Evolutionary conservation across 2,797 vertebrate species (phyloP).

Genomic region (Rhinatrema bivittatum): DNA sequence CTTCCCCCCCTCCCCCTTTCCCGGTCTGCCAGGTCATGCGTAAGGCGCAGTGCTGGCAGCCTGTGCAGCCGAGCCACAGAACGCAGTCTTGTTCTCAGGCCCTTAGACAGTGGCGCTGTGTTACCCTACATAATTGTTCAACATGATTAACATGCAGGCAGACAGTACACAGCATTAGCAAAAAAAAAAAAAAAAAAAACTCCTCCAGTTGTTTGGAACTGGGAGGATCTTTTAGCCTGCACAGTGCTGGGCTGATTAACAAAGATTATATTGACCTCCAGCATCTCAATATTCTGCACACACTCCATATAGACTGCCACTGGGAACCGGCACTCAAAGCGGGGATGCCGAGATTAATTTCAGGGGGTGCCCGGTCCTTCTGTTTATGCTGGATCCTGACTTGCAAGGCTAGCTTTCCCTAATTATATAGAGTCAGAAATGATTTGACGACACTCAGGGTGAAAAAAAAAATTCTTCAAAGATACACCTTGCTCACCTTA

Average conservation of each 20-base stretch:
- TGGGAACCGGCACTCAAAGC: neutral
- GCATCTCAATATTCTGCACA: neutral
- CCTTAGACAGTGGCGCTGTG: neutral
- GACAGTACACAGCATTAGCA: slow-evolving; percentile 8
- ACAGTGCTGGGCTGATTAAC: neutral
- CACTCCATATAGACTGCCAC: neutral
- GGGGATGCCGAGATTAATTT: neutral
- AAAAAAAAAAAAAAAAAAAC: neutral
- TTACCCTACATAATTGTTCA: slow-evolving; percentile 6
- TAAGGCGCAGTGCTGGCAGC: slow-evolving; percentile 17
- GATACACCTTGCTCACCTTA: slow-evolving; percentile 1
- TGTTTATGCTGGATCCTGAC: slow-evolving; percentile 4
- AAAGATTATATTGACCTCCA: neutral
- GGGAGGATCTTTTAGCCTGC: neutral
- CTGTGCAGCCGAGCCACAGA: slow-evolving; percentile 20
- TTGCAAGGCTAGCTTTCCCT: no score
- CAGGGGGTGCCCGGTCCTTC: slow-evolving; percentile 3
- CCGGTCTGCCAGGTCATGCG: slow-evolving; percentile 14
- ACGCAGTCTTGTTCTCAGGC: slow-evolving; percentile 10
- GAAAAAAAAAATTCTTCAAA: no score
- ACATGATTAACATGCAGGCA: neutral
- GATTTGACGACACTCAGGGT: no score
- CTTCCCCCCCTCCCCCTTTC: no score
- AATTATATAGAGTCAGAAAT: no score
- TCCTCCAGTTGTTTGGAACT: neutral